These are phyloP conservation scores for Alca torda DNA, from an alignment of 2,797 vertebrate species.

Conservation along the genomic window DNA sequence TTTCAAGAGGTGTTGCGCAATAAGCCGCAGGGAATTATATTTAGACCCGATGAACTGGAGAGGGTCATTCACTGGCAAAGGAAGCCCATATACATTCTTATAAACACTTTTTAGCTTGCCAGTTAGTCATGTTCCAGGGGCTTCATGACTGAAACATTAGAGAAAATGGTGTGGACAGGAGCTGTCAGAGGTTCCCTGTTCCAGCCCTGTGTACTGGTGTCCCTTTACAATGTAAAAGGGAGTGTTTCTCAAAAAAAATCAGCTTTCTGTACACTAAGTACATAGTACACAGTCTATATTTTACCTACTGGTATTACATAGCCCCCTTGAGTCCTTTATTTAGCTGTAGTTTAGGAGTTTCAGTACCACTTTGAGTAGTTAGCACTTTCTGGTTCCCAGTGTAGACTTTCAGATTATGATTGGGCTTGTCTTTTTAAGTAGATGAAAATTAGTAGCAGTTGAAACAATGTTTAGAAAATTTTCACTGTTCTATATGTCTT, in stretches of 20 bases:
- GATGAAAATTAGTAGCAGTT: constrained; percentile 12
- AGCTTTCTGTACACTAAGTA: neutral
- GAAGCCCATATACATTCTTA: neutral
- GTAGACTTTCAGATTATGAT: constrained; percentile 26
- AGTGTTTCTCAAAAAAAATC: neutral
- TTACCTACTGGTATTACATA: constrained; percentile 30
- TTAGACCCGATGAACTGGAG: neutral
- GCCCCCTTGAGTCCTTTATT: neutral
- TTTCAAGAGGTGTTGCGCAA: neutral
- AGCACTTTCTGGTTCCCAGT: constrained; percentile 21
- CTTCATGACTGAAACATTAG: neutral
- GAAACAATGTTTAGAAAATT: constrained; percentile 33
- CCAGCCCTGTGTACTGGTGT: neutral
- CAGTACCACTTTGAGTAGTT: constrained; percentile 13
- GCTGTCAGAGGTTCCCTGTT: neutral
- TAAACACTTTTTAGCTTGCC: neutral
- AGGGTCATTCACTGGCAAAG: neutral
- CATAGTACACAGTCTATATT: neutral
- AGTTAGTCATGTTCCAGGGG: neutral
- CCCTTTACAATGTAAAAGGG: neutral
- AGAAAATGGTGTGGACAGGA: neutral
- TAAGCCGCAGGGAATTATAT: neutral
- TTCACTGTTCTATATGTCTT: neutral
- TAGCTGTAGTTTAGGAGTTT: constrained; percentile 23
- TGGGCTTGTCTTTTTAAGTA: constrained; percentile 42